These are phyloP conservation scores for Aphis gossypii DNA, from an alignment of 1,140 invertebrate species.

Conservation along the genomic window DNA sequence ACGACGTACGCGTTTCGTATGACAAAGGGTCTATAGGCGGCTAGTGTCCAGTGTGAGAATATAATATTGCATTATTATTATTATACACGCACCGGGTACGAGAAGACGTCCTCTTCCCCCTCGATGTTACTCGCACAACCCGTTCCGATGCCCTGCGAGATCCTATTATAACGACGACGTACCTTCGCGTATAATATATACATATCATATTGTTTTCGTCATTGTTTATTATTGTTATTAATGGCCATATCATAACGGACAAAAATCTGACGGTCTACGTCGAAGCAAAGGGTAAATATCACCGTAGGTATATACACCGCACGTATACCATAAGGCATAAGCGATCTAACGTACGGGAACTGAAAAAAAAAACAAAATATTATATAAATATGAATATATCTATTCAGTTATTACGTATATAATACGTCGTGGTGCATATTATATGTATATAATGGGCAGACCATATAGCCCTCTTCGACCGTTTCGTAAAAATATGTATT, in stretches of 20 bases:
- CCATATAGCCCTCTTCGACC: background rate
- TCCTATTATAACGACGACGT: slow-evolving; percentile 9
- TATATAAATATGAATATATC: background rate
- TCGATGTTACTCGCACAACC: background rate
- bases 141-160: background rate
- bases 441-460: background rate
- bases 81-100: no score
- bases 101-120: background rate
- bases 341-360: background rate
- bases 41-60: slow-evolving; percentile 51
- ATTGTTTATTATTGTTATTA: slow-evolving; percentile 56
- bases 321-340: background rate
- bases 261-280: slow-evolving; percentile 29
- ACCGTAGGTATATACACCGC: background rate
- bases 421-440: background rate
- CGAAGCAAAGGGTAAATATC: background rate
- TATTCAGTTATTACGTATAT: background rate
- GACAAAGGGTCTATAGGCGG: background rate
- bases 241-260: slow-evolving; percentile 49
- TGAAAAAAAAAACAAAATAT: background rate
- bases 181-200: background rate
- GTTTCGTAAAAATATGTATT: background rate
- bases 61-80: background rate
- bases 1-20: background rate
- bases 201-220: slow-evolving; percentile 42